A percentile compares a stretch with the other conserved stretches of the same genome.
Conservation (phyloP, 2,797 vertebrate species). For the Halcyon leucocephala region DNA sequence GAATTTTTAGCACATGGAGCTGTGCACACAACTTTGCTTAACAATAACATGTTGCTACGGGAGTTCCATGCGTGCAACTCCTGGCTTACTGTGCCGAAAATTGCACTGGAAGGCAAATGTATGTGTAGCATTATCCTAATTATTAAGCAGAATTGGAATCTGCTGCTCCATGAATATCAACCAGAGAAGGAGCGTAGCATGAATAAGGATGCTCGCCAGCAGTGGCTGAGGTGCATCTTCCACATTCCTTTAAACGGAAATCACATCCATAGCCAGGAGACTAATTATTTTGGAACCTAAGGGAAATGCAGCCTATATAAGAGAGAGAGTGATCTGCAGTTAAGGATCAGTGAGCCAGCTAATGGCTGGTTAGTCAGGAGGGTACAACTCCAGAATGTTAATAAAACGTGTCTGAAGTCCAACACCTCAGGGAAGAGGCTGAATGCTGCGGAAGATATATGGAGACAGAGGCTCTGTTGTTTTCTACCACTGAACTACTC, state of each 20-base stretch:
- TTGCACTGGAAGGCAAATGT: constrained; percentile 31
- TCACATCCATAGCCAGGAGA: constrained; percentile 68
- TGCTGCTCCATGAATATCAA: constrained; percentile 36
- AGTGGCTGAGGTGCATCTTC: constrained; percentile 50
- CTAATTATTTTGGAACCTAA: constrained; percentile 77
- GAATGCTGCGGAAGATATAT: constrained; percentile 22
- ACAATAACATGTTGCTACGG: constrained; percentile 59
- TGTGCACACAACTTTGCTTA: constrained; percentile 45
- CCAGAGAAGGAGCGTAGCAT: neutral
- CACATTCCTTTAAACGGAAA: constrained; percentile 68
- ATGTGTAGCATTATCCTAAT: constrained; percentile 52
- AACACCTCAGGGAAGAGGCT: constrained; percentile 68
- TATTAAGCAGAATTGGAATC: constrained; percentile 44
- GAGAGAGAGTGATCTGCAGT: constrained; percentile 72
- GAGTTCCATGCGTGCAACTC: neutral
- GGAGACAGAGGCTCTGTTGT: constrained; percentile 32
- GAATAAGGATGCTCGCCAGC: constrained; percentile 53
- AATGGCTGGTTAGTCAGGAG: constrained; percentile 76
- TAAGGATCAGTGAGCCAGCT: constrained; percentile 77
- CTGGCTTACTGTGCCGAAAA: constrained; percentile 35
- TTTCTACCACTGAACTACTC: neutral
- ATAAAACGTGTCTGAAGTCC: constrained; percentile 69
- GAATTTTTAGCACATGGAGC: constrained; percentile 56
- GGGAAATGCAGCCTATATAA: constrained; percentile 74
- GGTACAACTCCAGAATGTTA: constrained; percentile 74